These are phyloP conservation scores for Anorthoa munda DNA, from an alignment of 2,888 invertebrate species.

Conservation along the genomic window DNA sequence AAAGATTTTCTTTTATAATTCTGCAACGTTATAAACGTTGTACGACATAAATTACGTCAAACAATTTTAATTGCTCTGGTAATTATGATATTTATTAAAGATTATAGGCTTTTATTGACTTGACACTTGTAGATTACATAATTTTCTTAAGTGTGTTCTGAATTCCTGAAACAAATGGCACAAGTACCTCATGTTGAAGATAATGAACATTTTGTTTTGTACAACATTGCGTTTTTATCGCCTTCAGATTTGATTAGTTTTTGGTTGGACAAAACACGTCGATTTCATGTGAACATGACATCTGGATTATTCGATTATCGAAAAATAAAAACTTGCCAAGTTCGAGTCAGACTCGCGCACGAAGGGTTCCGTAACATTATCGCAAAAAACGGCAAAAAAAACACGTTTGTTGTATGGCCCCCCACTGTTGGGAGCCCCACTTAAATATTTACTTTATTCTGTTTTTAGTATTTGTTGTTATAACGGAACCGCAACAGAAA, in stretches of 20 bases:
- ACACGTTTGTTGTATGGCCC: too few relatives aligned
- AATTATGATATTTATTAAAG: constrained; percentile 4
- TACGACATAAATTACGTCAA: background rate
- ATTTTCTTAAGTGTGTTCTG: background rate
- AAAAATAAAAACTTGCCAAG: too few relatives aligned
- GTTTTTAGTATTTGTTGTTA: too few relatives aligned
- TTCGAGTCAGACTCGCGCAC: too few relatives aligned
- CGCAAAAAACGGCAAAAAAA: too few relatives aligned
- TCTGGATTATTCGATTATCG: too few relatives aligned
- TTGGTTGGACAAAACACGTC: constrained; percentile 8
- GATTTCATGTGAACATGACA: background rate
- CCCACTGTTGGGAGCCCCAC: too few relatives aligned
- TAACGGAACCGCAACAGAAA: too few relatives aligned
- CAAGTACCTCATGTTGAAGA: background rate
- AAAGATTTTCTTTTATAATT: background rate
- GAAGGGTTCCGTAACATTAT: too few relatives aligned
- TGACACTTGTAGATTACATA: background rate
- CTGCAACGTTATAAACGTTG: background rate
- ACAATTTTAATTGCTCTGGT: background rate
- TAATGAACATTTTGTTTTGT: constrained; percentile 24
- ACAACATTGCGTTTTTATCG: constrained; percentile 24
- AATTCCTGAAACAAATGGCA: background rate
- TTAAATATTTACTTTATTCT: too few relatives aligned
- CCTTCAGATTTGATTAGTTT: constrained; percentile 22
- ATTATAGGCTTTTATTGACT: background rate